These are phyloP conservation scores for Agonum fuliginosum DNA, from an alignment of 2,888 invertebrate genomes.

Conservation along the genomic window DNA sequence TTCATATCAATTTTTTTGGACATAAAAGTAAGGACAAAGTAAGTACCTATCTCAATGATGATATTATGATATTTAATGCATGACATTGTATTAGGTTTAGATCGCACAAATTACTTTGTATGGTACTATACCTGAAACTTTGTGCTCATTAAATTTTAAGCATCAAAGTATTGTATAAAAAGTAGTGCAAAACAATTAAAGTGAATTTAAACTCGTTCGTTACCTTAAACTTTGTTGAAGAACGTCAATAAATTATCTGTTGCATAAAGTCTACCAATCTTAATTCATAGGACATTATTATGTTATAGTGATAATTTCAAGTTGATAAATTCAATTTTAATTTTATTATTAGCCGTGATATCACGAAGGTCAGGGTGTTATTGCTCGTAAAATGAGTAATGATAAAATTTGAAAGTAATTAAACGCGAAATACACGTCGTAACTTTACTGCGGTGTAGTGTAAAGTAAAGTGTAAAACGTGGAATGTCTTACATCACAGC, in stretches of 20 bases:
- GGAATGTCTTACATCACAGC: constrained; percentile 22
- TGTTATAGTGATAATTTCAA: not conserved
- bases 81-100: too few relatives aligned
- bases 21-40: too few relatives aligned
- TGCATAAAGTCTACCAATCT: not conserved
- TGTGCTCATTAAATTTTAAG: too few relatives aligned
- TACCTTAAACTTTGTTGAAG: not conserved
- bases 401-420: constrained; percentile 37
- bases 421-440: constrained; percentile 27
- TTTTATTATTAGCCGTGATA: constrained; percentile 30
- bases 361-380: constrained; percentile 26
- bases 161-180: too few relatives aligned
- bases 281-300: constrained; percentile 21
- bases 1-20: too few relatives aligned
- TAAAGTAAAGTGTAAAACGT: constrained; percentile 7
- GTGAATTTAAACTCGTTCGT: too few relatives aligned
- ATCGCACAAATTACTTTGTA: too few relatives aligned
- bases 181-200: too few relatives aligned
- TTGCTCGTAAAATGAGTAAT: constrained; percentile 25
- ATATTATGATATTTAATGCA: too few relatives aligned
- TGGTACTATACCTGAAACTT: too few relatives aligned
- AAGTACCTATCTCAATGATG: too few relatives aligned
- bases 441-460: constrained; percentile 17
- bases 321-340: constrained; percentile 31
- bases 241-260: constrained; percentile 7